Evolutionary conservation across 2,113 vertebrate species (phyloP).

Genomic region (Tupaia tana): DNA sequence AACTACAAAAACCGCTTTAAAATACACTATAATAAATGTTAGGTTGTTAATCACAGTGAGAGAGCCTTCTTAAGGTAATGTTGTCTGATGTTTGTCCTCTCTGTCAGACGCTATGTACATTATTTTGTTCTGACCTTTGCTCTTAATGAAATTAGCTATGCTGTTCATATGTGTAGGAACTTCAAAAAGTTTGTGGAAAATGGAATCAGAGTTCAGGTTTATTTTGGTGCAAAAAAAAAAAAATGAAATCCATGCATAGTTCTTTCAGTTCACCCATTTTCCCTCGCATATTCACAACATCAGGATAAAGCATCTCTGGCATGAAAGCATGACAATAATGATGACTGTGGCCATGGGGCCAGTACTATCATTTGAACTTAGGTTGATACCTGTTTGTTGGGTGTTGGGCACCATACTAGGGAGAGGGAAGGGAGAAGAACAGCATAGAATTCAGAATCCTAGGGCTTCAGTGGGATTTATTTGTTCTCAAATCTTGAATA

Average conservation of each 20-base stretch:
- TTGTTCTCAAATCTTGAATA: not conserved
- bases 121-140: not conserved
- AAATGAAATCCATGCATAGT: no score
- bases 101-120: rapidly evolving
- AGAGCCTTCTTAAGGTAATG: rapidly evolving
- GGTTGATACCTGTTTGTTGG: rapidly evolving
- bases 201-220: no score
- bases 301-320: no score
- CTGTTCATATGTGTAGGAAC: not conserved
- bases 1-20: not conserved
- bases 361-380: not conserved
- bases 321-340: rapidly evolving
- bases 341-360: no score
- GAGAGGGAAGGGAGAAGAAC: no score
- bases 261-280: no score
- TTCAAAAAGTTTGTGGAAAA: no score
- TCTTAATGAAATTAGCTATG: not conserved
- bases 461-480: not conserved
- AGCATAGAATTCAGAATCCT: not conserved
- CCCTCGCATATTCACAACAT: no score
- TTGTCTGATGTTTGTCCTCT: not conserved
- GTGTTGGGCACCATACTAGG: not conserved
- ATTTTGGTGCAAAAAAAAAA: no score
- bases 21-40: not conserved
- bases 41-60: not conserved